Conservation (phyloP, 2,888 invertebrate genomes). For the Tachina fera region DNA sequence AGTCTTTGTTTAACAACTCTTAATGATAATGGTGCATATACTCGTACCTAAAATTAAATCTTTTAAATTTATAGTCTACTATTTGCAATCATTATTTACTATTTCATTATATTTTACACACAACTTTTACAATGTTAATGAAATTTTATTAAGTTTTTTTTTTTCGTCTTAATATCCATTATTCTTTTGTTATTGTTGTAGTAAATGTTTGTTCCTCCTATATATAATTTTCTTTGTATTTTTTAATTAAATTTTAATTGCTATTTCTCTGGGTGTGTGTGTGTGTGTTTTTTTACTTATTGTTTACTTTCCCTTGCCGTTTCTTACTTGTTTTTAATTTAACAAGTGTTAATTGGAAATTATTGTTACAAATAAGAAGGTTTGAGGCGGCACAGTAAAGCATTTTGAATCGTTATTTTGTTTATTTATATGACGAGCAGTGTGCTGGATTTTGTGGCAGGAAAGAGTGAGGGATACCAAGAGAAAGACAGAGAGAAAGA, state of each 20-base stretch:
- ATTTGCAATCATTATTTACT: not conserved
- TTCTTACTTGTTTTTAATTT: slow-evolving; percentile 39
- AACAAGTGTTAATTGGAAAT: slow-evolving; percentile 67
- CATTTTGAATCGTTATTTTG: slow-evolving; percentile 44
- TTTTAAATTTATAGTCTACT: too few species aligned
- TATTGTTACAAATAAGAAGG: slow-evolving; percentile 55
- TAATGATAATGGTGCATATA: too few species aligned
- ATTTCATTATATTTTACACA: not conserved
- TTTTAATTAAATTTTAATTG: slow-evolving; percentile 67
- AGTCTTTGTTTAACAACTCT: too few species aligned
- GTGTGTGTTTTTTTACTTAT: not conserved
- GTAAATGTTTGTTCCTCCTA: not conserved
- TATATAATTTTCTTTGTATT: slow-evolving; percentile 26
- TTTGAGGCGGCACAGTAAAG: slow-evolving; percentile 34
- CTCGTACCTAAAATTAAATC: too few species aligned
- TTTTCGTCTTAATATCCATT: slow-evolving; percentile 4
- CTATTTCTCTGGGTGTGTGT: slow-evolving; percentile 25
- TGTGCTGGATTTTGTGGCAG: too few species aligned
- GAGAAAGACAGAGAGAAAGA: not conserved
- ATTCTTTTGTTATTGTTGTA: slow-evolving; percentile 4
- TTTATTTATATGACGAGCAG: not conserved
- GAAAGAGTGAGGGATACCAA: not conserved
- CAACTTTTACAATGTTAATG: slow-evolving; percentile 28
- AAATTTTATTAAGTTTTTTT: slow-evolving; percentile 22
- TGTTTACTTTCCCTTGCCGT: not conserved